Conservation (phyloP, 2,113 vertebrate species). For the Oryzias woworae region DNA sequence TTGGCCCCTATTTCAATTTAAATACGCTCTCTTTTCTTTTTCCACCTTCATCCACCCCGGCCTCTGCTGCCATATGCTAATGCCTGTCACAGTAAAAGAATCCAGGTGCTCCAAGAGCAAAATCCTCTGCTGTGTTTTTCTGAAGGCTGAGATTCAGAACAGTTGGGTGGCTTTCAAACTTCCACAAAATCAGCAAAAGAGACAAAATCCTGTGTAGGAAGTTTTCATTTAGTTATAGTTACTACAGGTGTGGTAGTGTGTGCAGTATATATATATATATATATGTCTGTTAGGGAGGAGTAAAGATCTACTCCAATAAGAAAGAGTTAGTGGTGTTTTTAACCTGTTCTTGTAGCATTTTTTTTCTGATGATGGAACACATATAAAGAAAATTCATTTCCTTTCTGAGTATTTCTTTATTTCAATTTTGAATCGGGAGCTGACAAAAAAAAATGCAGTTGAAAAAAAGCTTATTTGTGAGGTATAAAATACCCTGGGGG, state of each 20-base stretch:
- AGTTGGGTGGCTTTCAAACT: constrained; percentile 63
- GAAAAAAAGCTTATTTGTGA: no score
- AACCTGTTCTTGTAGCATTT: no score
- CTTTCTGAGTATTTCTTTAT: no score
- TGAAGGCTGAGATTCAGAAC: constrained; percentile 66
- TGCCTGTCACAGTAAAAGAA: constrained; percentile 80
- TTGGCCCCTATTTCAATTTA: constrained; percentile 92
- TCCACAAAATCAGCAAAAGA: no score
- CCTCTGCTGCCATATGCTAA: constrained; percentile 90
- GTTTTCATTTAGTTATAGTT: constrained; percentile 32
- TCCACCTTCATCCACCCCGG: constrained; percentile 75
- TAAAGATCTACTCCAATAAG: constrained; percentile 2
- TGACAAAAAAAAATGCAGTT: no score
- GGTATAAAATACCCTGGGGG: no score
- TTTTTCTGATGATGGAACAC: no score
- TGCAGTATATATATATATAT: constrained; percentile 39
- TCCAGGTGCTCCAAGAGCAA: constrained; percentile 84
- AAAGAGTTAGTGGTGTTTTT: no score
- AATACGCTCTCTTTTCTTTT: constrained; percentile 83
- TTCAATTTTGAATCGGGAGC: no score
- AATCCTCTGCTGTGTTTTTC: constrained; percentile 80
- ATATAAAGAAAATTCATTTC: no score
- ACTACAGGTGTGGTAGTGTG: constrained; percentile 46
- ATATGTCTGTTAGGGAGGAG: constrained; percentile 38
- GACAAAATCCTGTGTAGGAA: constrained; percentile 76